Percentiles rank a stretch among this genome's conserved stretches.
These are phyloP conservation scores for Imbricaverruca yamaguchii DNA, from an alignment of 2,888 invertebrate species.

Conservation along the genomic window DNA sequence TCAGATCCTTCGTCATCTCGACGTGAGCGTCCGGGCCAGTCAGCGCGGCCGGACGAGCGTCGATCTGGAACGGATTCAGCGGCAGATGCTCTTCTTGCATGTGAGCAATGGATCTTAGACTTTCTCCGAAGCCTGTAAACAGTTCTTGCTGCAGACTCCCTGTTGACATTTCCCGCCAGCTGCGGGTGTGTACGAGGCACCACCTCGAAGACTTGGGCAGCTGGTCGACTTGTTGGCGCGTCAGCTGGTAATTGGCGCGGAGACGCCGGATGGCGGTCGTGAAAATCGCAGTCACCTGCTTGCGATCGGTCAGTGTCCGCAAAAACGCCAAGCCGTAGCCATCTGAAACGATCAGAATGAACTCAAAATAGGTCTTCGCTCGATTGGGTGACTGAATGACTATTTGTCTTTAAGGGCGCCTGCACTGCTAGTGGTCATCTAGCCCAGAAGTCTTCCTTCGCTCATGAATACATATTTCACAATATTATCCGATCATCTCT, in stretches of 20 bases:
- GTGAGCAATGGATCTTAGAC: background rate
- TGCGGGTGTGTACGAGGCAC: background rate
- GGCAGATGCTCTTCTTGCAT: background rate
- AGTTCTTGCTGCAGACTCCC: background rate
- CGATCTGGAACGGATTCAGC: background rate
- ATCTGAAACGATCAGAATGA: background rate
- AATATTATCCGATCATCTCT: too few relatives aligned
- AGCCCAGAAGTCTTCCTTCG: too few relatives aligned
- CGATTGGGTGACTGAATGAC: too few relatives aligned
- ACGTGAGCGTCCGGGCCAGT: background rate
- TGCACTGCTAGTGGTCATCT: background rate
- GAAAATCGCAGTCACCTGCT: background rate
- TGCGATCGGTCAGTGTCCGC: background rate
- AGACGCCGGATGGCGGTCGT: background rate
- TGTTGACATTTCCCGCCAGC: background rate
- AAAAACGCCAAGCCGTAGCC: background rate
- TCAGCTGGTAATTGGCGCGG: background rate
- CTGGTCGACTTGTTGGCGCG: background rate
- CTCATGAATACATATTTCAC: too few relatives aligned
- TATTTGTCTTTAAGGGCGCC: too few relatives aligned
- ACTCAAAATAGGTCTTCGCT: too few relatives aligned
- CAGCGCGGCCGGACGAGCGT: background rate
- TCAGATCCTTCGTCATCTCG: background rate
- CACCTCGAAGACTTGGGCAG: background rate
- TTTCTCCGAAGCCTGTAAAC: background rate